Conservation (phyloP, 2,113 vertebrate genomes). For the Trachemys scripta region DNA sequence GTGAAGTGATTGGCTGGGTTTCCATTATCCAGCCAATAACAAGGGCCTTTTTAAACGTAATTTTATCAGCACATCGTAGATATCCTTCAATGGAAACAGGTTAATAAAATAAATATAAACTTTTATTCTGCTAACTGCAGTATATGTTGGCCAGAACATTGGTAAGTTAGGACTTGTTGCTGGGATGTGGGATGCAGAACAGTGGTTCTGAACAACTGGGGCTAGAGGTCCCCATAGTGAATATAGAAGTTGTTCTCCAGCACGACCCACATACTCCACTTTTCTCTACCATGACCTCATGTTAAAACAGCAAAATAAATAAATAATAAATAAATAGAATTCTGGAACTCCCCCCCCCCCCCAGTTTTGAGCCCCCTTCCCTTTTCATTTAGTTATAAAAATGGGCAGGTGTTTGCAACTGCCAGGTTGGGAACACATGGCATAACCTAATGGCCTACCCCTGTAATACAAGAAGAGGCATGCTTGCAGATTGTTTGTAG, state of each 20-base stretch:
- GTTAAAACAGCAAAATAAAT: neutral
- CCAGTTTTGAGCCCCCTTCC: neutral
- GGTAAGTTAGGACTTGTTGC: neutral
- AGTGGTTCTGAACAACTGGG: neutral
- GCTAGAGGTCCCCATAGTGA: neutral
- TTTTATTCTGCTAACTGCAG: neutral
- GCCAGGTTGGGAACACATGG: neutral
- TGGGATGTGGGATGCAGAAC: neutral
- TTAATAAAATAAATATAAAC: neutral
- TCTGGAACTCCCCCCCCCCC: neutral
- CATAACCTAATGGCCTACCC: neutral
- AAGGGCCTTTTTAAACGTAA: neutral
- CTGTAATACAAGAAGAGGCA: neutral
- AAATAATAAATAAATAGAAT: too few relatives aligned
- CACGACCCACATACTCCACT: neutral
- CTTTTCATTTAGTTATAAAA: neutral
- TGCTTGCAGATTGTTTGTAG: neutral
- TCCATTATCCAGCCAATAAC: rapidly evolving
- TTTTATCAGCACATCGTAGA: neutral
- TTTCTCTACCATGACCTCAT: neutral
- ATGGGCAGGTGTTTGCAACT: neutral
- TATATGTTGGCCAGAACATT: neutral
- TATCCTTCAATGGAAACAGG: neutral
- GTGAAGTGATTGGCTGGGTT: neutral
- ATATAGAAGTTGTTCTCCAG: neutral